These are phyloP conservation scores for Coptotermes formosanus DNA, from an alignment of 1,140 invertebrate species.

Conservation along the genomic window DNA sequence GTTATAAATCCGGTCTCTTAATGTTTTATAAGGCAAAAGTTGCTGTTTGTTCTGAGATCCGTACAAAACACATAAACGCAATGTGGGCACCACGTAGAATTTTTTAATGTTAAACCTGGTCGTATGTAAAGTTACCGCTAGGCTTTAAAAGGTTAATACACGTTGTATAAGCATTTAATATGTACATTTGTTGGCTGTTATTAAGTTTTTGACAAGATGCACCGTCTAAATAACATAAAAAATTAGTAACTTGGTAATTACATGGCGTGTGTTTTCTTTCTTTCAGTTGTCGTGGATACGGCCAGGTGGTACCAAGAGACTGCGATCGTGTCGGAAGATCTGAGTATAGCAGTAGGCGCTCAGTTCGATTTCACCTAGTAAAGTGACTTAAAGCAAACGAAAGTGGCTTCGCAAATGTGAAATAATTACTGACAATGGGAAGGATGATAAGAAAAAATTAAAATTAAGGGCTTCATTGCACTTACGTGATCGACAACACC, in stretches of 20 bases:
- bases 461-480: neutral
- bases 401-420: neutral
- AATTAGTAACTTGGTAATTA: neutral
- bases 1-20: no score
- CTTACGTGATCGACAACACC: neutral
- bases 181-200: no score
- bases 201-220: neutral
- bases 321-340: neutral
- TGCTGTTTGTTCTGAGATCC: no score
- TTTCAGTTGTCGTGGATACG: constrained; percentile 27
- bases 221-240: neutral
- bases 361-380: constrained; percentile 24
- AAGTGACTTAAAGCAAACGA: neutral
- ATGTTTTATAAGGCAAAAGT: no score
- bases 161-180: no score
- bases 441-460: neutral
- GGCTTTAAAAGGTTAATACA: no score
- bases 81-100: no score
- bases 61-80: no score
- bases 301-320: constrained; percentile 26
- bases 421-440: neutral
- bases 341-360: neutral
- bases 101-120: no score
- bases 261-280: neutral
- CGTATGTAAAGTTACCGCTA: no score